A percentile compares a stretch with the other conserved stretches of the same genome.
Evolutionary conservation across 1,140 invertebrate species (phyloP).

Genomic region (Lasaia peninsularis): DNA sequence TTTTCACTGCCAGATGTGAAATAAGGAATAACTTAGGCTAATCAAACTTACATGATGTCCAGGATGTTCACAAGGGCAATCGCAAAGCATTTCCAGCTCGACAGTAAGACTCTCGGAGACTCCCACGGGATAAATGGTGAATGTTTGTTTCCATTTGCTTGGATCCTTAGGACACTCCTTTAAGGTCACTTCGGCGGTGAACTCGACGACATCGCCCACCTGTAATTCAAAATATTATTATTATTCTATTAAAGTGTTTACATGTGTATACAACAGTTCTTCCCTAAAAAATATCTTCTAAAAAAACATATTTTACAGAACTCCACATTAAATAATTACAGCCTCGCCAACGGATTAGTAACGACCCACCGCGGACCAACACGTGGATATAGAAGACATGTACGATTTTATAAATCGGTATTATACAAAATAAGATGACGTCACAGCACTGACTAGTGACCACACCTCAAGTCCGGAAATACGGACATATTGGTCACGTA

Average conservation of each 20-base stretch:
- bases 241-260: too few relatives aligned
- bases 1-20: not conserved
- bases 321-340: too few relatives aligned
- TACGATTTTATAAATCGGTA: too few relatives aligned
- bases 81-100: constrained; percentile 92
- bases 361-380: too few relatives aligned
- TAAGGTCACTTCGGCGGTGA: constrained; percentile 85
- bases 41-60: constrained; percentile 75
- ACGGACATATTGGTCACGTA: too few relatives aligned
- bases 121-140: constrained; percentile 95
- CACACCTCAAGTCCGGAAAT: too few relatives aligned
- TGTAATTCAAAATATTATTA: constrained; percentile 37
- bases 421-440: too few relatives aligned
- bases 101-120: constrained; percentile 91
- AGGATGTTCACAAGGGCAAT: constrained; percentile 90
- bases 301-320: too few relatives aligned
- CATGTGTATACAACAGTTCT: not conserved
- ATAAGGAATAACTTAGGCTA: not conserved
- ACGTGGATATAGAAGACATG: too few relatives aligned
- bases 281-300: too few relatives aligned
- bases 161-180: constrained; percentile 85
- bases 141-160: constrained; percentile 87
- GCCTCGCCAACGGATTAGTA: too few relatives aligned
- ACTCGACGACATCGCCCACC: constrained; percentile 88
- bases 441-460: too few relatives aligned